phyloP scores from a whole-genome alignment of 2,888 invertebrate genomes.

The Latrodectus elegans region DNA sequence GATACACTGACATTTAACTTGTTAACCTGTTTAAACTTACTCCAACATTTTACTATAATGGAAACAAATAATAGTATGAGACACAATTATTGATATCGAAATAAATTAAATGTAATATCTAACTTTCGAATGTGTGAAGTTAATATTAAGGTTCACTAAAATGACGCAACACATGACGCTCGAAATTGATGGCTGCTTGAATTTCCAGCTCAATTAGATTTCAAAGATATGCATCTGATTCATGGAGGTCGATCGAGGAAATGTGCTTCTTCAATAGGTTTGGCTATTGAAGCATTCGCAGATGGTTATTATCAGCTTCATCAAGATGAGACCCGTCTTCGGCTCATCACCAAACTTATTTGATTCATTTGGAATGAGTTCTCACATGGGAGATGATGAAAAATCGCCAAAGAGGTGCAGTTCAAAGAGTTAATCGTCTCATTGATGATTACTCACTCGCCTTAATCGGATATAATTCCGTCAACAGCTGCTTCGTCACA shows the following conservation, averaged over 20 bases:
- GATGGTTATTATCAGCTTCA: background rate
- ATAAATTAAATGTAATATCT: too few species aligned
- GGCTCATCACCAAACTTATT: background rate
- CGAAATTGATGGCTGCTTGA: background rate
- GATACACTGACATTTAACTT: too few species aligned
- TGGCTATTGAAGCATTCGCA: background rate
- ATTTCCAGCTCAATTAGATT: background rate
- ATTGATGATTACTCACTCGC: constrained; percentile 5
- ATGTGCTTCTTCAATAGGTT: background rate
- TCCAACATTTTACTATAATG: too few species aligned
- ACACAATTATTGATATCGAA: too few species aligned
- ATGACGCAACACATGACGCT: too few species aligned
- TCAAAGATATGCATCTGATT: background rate
- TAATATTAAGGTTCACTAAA: too few species aligned
- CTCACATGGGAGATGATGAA: constrained; percentile 5
- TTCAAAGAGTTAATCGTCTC: constrained; percentile 27
- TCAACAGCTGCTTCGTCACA: constrained; percentile 29
- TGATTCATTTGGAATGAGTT: background rate
- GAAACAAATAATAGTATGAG: too few species aligned
- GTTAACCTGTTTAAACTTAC: too few species aligned
- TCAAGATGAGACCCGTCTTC: background rate
- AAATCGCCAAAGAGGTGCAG: constrained; percentile 21
- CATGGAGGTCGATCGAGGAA: background rate
- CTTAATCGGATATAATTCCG: constrained; percentile 12
- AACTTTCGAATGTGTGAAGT: too few species aligned